A percentile compares a stretch with the other conserved stretches of the same genome.
phyloP scores from a whole-genome alignment of 2,888 invertebrate genomes.

The Drosophila suboccidentalis region DNA sequence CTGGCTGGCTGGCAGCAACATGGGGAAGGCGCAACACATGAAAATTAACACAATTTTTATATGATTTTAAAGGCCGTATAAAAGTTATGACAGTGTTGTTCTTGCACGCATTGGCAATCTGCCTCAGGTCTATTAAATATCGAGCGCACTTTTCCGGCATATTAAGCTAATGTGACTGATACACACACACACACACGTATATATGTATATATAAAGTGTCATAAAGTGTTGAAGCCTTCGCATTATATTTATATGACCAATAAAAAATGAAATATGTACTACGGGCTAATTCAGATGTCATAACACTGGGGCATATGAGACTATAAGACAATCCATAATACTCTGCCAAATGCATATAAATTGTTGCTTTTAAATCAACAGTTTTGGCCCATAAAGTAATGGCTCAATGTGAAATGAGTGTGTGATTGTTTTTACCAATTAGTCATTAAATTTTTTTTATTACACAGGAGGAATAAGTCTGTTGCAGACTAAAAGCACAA shows the following conservation, averaged over 20 bases:
- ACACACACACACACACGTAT: slow-evolving; percentile 26
- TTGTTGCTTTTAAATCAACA: slow-evolving; percentile 49
- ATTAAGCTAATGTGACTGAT: slow-evolving; percentile 74
- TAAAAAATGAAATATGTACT: slow-evolving; percentile 66
- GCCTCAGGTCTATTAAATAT: slow-evolving; percentile 60
- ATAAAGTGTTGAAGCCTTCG: slow-evolving; percentile 52
- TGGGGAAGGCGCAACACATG: slow-evolving; percentile 65
- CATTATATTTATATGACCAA: slow-evolving; percentile 75
- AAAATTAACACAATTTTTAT: slow-evolving; percentile 79
- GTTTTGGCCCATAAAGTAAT: slow-evolving; percentile 43
- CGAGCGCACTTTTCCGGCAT: slow-evolving; percentile 65
- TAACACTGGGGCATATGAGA: slow-evolving; percentile 17
- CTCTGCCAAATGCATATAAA: slow-evolving; percentile 18
- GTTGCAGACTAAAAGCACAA: too few species aligned
- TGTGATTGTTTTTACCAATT: slow-evolving; percentile 44
- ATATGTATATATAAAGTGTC: slow-evolving; percentile 42
- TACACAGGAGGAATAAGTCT: too few species aligned
- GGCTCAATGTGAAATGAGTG: slow-evolving; percentile 20
- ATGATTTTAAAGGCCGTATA: slow-evolving; percentile 77
- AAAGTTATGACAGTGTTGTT: slow-evolving; percentile 69
- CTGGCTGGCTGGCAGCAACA: slow-evolving; percentile 11
- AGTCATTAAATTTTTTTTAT: slow-evolving; percentile 19
- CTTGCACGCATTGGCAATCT: slow-evolving; percentile 39
- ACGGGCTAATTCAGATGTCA: slow-evolving; percentile 45
- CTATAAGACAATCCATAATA: slow-evolving; percentile 28